These are phyloP conservation scores for Caenorhabditis wallacei DNA, from an alignment of 2,888 invertebrate species.

Conservation along the genomic window DNA sequence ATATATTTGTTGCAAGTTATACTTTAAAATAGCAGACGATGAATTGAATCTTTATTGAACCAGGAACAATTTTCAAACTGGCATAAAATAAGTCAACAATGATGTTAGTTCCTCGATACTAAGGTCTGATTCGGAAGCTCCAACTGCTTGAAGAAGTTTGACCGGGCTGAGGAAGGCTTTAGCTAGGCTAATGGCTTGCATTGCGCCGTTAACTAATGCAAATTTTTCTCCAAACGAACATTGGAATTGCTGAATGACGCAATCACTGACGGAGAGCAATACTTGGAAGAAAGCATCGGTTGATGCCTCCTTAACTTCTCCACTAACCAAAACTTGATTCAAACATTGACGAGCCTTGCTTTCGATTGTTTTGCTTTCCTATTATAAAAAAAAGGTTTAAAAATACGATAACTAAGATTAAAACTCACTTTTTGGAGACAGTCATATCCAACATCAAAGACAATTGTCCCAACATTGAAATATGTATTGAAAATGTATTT, in stretches of 20 bases:
- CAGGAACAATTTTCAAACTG: background rate
- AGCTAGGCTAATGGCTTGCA: background rate
- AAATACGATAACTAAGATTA: too few species aligned
- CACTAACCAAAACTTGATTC: too few species aligned
- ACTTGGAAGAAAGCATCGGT: too few species aligned
- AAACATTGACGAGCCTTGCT: too few species aligned
- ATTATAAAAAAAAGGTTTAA: too few species aligned
- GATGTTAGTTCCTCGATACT: background rate
- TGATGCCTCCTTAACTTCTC: too few species aligned
- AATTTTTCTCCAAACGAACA: background rate
- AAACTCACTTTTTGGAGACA: background rate
- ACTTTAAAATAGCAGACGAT: too few species aligned
- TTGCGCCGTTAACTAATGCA: background rate
- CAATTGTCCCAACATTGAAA: background rate
- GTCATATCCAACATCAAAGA: background rate
- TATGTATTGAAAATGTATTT: background rate
- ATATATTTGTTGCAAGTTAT: too few species aligned
- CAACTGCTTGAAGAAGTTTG: background rate
- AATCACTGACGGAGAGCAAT: too few species aligned
- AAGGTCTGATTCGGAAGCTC: background rate
- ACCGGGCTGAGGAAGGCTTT: background rate
- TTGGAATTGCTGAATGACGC: background rate
- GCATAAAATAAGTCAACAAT: background rate
- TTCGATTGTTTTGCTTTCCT: background rate
- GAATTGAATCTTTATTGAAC: background rate